Percentiles rank a stretch among this genome's conserved stretches.
These are phyloP conservation scores for Orthochromis indermauri DNA, from an alignment of 2,113 vertebrate species.

Conservation along the genomic window DNA sequence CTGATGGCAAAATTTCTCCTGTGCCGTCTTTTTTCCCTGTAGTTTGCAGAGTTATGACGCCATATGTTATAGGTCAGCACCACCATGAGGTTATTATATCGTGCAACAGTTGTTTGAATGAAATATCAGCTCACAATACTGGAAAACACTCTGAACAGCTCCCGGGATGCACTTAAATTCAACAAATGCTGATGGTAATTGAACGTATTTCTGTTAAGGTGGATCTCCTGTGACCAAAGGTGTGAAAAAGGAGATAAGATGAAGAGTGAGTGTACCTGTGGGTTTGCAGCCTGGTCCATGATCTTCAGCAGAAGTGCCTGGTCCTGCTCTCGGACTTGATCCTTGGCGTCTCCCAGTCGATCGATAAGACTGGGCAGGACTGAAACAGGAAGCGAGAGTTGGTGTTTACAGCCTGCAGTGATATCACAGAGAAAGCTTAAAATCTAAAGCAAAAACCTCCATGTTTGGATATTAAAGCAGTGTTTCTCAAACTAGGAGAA, in stretches of 20 bases:
- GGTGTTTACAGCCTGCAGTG: not conserved
- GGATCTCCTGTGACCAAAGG: not conserved
- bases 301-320: constrained; percentile 90
- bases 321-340: constrained; percentile 92
- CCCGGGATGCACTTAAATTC: not conserved
- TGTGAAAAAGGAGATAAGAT: not conserved
- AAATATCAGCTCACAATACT: not conserved
- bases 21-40: not conserved
- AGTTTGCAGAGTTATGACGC: not conserved
- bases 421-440: not conserved
- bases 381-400: constrained; percentile 13
- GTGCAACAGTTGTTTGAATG: not conserved
- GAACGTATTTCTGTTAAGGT: not conserved
- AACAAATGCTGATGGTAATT: not conserved
- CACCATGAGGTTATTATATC: not conserved
- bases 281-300: constrained; percentile 91
- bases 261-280: constrained; percentile 65
- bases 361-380: constrained; percentile 93
- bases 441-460: not conserved
- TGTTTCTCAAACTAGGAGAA: not conserved
- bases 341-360: constrained; percentile 91
- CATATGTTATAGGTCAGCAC: not conserved
- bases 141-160: not conserved
- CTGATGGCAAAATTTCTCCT: not conserved
- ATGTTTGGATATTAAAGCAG: not conserved